These are phyloP conservation scores for Daboia siamensis DNA, from an alignment of 2,113 vertebrate species.

Conservation along the genomic window DNA sequence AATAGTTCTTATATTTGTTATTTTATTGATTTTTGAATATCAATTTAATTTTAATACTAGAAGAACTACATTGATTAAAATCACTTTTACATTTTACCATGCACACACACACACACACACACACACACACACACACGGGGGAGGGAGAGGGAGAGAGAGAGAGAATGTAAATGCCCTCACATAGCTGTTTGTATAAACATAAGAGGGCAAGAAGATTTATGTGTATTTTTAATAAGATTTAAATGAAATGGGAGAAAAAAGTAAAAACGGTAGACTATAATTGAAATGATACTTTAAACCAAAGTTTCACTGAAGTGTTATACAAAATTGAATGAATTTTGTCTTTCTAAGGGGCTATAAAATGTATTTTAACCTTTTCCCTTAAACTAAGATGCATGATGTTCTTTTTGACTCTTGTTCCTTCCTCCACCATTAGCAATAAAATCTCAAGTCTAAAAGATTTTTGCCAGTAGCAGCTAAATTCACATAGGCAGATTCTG, in stretches of 20 bases:
- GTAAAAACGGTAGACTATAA: neutral
- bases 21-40: neutral
- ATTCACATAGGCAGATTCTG: neutral
- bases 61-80: neutral
- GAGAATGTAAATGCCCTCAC: neutral
- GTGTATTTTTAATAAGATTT: neutral
- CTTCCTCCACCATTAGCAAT: neutral
- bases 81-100: neutral
- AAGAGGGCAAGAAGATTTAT: neutral
- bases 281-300: neutral
- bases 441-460: neutral
- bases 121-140: neutral
- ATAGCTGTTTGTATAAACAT: neutral
- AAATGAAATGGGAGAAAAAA: neutral
- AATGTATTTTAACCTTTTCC: neutral
- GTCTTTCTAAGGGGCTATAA: neutral
- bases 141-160: too few species aligned
- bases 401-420: neutral
- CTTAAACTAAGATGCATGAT: neutral
- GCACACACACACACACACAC: neutral
- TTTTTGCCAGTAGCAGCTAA: neutral
- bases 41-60: neutral
- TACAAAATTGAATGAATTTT: neutral
- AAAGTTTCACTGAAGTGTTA: neutral
- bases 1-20: neutral